These are phyloP conservation scores for Criorhina ranunculi DNA, from an alignment of 2,888 invertebrate species.

Conservation along the genomic window DNA sequence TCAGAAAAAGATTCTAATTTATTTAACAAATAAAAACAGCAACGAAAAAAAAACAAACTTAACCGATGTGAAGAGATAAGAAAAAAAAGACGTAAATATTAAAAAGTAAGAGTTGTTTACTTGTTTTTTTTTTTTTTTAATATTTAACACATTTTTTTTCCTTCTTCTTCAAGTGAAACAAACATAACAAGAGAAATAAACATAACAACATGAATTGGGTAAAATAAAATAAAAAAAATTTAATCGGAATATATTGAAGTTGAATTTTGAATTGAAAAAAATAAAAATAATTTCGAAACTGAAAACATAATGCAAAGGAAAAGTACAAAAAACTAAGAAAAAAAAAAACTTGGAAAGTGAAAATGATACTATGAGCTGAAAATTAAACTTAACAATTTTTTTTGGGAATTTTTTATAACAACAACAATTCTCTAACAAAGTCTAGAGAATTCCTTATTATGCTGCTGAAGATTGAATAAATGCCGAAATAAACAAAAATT, in stretches of 20 bases:
- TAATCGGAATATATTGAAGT: slow-evolving; percentile 19
- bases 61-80: not conserved
- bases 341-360: slow-evolving; percentile 2
- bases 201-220: slow-evolving; percentile 3
- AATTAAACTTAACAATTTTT: slow-evolving; percentile 46
- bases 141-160: slow-evolving; percentile 20
- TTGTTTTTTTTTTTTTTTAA: no score
- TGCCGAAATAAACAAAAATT: no score
- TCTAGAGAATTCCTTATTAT: slow-evolving; percentile 2
- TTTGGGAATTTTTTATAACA: slow-evolving; percentile 23
- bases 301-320: slow-evolving; percentile 9
- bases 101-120: slow-evolving; percentile 4
- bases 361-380: slow-evolving; percentile 13
- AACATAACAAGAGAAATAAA: slow-evolving; percentile 25
- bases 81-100: slow-evolving; percentile 31
- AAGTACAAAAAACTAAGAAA: slow-evolving; percentile 10
- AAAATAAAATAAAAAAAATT: slow-evolving; percentile 11
- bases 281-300: slow-evolving; percentile 20
- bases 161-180: slow-evolving; percentile 21
- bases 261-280: slow-evolving; percentile 25
- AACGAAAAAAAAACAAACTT: slow-evolving; percentile 20
- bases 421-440: no score
- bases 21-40: slow-evolving; percentile 40
- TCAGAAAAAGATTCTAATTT: slow-evolving; percentile 53
- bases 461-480: slow-evolving; percentile 9